Evolutionary conservation across 2,888 invertebrate species (phyloP).

Genomic region (Eucera pruinosa): DNA sequence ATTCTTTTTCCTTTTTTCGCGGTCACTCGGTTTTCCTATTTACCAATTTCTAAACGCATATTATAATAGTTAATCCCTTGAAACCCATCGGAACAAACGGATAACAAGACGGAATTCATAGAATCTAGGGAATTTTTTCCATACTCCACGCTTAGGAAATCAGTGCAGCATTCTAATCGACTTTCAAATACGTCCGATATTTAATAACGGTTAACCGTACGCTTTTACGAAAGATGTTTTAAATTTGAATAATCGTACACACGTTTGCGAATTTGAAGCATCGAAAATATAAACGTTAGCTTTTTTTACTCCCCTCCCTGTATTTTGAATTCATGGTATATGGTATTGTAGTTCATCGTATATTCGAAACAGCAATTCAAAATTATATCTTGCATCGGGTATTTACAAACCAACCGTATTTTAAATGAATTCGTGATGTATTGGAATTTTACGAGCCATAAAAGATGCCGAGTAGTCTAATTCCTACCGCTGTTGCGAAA

Average conservation of each 20-base stretch:
- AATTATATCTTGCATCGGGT: no score
- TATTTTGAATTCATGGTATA: neutral
- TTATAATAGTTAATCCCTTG: neutral
- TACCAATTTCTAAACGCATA: neutral
- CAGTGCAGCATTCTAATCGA: neutral
- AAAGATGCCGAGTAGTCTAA: no score
- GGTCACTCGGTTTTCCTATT: slow-evolving; percentile 6
- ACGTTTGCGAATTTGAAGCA: neutral
- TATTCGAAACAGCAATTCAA: no score
- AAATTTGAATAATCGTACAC: neutral
- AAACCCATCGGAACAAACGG: neutral
- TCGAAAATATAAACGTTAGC: neutral
- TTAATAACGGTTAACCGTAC: neutral
- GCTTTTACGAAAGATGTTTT: neutral
- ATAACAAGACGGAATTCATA: neutral
- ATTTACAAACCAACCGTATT: no score
- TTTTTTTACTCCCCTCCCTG: neutral
- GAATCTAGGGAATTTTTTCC: slow-evolving; percentile 15
- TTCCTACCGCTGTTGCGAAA: no score
- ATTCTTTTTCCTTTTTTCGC: slow-evolving; percentile 26
- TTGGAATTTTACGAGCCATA: no score
- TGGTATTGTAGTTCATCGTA: no score
- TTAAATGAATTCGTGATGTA: no score
- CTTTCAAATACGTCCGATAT: slow-evolving; percentile 1
- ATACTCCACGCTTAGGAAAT: neutral